Conservation (phyloP, 1,140 invertebrate genomes). For the Drosophila hydei region DNA sequence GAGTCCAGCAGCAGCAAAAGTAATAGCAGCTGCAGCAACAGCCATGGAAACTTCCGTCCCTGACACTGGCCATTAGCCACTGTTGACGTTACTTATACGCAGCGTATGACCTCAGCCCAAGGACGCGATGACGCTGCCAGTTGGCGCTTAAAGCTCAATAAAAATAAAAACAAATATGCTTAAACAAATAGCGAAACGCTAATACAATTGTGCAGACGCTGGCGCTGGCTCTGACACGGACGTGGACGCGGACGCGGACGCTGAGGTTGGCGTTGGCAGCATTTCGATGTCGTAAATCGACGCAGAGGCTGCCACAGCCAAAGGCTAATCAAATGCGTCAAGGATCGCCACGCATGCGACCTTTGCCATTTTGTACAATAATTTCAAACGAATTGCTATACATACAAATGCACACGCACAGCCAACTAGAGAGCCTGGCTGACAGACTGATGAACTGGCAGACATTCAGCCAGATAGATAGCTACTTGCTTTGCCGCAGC, state of each 20-base stretch:
- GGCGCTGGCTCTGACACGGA: neutral
- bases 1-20: neutral
- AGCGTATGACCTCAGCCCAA: constrained; percentile 35
- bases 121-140: constrained; percentile 19
- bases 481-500: constrained; percentile 4
- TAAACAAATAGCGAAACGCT: constrained; percentile 32
- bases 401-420: constrained; percentile 17
- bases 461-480: constrained; percentile 15
- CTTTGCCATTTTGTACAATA: constrained; percentile 46
- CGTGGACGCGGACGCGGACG: constrained; percentile 2
- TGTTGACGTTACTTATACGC: constrained; percentile 16
- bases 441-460: constrained; percentile 9
- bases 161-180: constrained; percentile 40
- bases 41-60: constrained; percentile 14
- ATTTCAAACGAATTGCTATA: constrained; percentile 33
- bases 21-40: neutral
- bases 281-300: constrained; percentile 35
- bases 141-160: constrained; percentile 30
- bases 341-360: constrained; percentile 42
- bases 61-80: constrained; percentile 1
- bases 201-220: constrained; percentile 19
- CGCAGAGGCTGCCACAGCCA: constrained; percentile 14
- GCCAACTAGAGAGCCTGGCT: constrained; percentile 2
- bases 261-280: constrained; percentile 11
- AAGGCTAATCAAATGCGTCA: constrained; percentile 54